These are phyloP conservation scores for Leptopilina drosophilae DNA, from an alignment of 2,888 invertebrate genomes.

Conservation along the genomic window DNA sequence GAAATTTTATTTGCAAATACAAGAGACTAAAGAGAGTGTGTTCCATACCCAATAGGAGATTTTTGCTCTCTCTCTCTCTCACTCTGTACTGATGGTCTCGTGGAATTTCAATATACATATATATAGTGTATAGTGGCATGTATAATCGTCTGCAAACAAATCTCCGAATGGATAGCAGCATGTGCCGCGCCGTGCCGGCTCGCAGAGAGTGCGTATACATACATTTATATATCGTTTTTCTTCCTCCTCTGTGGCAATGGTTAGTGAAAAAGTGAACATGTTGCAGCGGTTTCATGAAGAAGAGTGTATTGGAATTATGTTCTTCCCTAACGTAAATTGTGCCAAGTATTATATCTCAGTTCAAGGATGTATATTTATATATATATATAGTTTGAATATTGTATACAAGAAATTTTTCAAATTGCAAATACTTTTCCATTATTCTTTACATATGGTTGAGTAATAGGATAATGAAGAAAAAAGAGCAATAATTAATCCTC, in stretches of 20 bases:
- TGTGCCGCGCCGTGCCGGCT: slow-evolving; percentile 4
- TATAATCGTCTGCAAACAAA: slow-evolving; percentile 40
- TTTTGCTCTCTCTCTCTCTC: slow-evolving; percentile 2
- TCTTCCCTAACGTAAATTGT: slow-evolving; percentile 35
- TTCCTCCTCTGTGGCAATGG: slow-evolving; percentile 6
- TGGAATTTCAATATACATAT: slow-evolving; percentile 30
- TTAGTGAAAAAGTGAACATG: slow-evolving; percentile 37
- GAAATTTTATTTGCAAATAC: slow-evolving; percentile 12
- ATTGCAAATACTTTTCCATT: too few species aligned
- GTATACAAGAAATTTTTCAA: neutral
- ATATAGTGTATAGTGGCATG: neutral
- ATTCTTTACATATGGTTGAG: too few species aligned
- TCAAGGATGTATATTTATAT: slow-evolving; percentile 16
- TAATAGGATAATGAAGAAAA: too few species aligned
- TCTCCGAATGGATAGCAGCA: slow-evolving; percentile 30
- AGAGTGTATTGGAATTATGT: slow-evolving; percentile 22
- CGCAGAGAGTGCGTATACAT: too few species aligned
- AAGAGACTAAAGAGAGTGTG: neutral
- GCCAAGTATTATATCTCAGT: slow-evolving; percentile 22
- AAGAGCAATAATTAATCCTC: too few species aligned
- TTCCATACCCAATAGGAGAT: neutral
- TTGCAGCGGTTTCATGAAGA: slow-evolving; percentile 29
- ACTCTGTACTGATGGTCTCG: neutral
- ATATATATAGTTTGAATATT: neutral
- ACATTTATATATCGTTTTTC: slow-evolving; percentile 25